Evolutionary conservation across 2,888 invertebrate genomes (phyloP).

Genomic region (Gymnoscelis rufifasciata): DNA sequence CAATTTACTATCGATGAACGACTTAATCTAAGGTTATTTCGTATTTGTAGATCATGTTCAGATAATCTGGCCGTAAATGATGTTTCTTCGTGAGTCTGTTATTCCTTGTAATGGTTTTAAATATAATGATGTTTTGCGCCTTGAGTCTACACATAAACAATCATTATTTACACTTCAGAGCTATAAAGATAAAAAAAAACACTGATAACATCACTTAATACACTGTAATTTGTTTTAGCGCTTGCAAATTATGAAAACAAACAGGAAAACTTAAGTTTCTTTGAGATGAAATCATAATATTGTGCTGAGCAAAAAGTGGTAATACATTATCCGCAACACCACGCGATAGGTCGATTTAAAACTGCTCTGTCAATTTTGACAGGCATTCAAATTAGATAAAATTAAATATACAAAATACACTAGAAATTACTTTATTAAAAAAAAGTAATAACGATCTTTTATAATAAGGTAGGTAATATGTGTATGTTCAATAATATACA

Average conservation of each 20-base stretch:
- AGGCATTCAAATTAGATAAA: not conserved
- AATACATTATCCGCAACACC: too few species aligned
- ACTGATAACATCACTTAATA: not conserved
- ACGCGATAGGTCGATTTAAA: not conserved
- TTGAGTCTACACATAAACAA: constrained; percentile 1
- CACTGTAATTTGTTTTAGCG: not conserved
- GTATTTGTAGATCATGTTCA: constrained; percentile 25
- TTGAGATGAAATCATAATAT: not conserved
- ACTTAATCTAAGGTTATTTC: constrained; percentile 11
- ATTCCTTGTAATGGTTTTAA: constrained; percentile 19
- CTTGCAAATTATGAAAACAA: not conserved
- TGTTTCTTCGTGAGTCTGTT: constrained; percentile 14
- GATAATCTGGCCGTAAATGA: constrained; percentile 22
- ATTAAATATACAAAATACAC: not conserved
- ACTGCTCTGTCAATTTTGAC: not conserved
- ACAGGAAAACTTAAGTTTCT: not conserved
- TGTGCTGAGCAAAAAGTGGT: too few species aligned
- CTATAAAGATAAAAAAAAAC: constrained; percentile 3
- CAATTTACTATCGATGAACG: constrained; percentile 5
- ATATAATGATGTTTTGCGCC: constrained; percentile 11
- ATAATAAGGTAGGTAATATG: too few species aligned
- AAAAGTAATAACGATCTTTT: too few species aligned
- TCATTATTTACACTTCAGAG: constrained; percentile 5
- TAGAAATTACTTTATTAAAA: too few species aligned
- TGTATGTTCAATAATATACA: too few species aligned